These are phyloP conservation scores for Diuraphis noxia DNA, from an alignment of 1,140 invertebrate genomes.

Conservation along the genomic window DNA sequence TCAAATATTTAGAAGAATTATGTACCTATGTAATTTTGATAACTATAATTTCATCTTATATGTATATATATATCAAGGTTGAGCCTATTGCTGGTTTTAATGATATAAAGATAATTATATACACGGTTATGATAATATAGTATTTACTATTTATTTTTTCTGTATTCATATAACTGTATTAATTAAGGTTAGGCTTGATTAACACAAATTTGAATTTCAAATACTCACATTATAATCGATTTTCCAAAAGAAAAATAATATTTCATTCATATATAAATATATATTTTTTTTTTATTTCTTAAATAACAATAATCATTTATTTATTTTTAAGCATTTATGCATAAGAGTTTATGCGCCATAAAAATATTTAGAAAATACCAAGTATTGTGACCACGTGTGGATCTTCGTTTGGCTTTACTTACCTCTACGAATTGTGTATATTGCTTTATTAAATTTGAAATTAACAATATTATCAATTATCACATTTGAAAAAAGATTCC, in stretches of 20 bases:
- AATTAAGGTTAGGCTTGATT: not conserved
- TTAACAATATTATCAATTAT: no score
- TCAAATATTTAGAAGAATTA: not conserved
- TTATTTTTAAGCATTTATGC: no score
- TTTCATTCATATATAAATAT: no score
- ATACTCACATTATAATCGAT: not conserved
- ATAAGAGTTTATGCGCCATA: not conserved
- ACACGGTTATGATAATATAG: not conserved
- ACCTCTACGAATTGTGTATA: no score
- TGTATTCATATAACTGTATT: not conserved
- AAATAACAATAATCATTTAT: not conserved
- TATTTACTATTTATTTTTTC: not conserved
- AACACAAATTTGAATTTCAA: not conserved
- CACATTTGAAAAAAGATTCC: no score
- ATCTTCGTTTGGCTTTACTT: no score
- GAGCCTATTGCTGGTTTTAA: not conserved
- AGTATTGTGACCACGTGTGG: no score
- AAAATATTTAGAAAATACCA: not conserved
- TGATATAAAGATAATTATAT: not conserved
- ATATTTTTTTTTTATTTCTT: not conserved
- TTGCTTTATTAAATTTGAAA: no score
- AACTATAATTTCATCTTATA: not conserved
- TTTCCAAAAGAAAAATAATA: not conserved
- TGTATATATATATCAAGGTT: constrained; percentile 10
- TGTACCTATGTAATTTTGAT: not conserved